Evolutionary conservation across 2,888 invertebrate genomes (phyloP).

Genomic region (Apotomis betuletana): DNA sequence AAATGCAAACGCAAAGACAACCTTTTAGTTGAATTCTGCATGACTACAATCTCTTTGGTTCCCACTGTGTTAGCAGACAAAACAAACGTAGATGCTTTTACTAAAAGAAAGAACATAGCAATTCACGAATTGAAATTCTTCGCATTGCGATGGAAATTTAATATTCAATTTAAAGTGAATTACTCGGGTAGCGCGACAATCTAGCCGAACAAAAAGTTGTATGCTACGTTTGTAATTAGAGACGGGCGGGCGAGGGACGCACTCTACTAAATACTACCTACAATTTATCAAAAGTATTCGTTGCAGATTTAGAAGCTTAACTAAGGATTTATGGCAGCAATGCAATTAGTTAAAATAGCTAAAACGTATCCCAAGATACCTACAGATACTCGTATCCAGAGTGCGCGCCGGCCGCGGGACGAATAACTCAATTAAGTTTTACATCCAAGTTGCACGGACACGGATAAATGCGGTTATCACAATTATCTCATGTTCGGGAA

Average conservation of each 20-base stretch:
- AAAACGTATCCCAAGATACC: constrained; percentile 42
- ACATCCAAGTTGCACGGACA: constrained; percentile 68
- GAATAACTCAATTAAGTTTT: constrained; percentile 76
- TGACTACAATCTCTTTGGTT: constrained; percentile 34
- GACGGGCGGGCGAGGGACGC: constrained; percentile 52
- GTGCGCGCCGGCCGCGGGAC: constrained; percentile 50
- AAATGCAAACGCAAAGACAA: constrained; percentile 13
- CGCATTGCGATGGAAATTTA: constrained; percentile 54
- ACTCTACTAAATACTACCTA: constrained; percentile 24
- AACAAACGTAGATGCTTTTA: constrained; percentile 37
- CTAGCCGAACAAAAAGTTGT: constrained; percentile 70
- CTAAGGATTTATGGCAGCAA: constrained; percentile 35
- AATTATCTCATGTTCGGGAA: constrained; percentile 70
- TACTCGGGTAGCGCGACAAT: constrained; percentile 71
- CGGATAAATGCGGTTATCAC: constrained; percentile 75
- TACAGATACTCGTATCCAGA: constrained; percentile 24
- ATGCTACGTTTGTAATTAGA: constrained; percentile 76
- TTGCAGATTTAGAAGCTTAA: constrained; percentile 31
- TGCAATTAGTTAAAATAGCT: constrained; percentile 42
- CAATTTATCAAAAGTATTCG: constrained; percentile 38
- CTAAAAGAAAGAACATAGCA: constrained; percentile 36
- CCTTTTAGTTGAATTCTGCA: constrained; percentile 32
- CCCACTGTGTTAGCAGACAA: constrained; percentile 33
- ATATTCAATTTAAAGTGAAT: constrained; percentile 74
- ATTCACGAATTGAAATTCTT: constrained; percentile 56